These are phyloP conservation scores for Zaprionus taronus DNA, from an alignment of 1,140 invertebrate species.

Conservation along the genomic window DNA sequence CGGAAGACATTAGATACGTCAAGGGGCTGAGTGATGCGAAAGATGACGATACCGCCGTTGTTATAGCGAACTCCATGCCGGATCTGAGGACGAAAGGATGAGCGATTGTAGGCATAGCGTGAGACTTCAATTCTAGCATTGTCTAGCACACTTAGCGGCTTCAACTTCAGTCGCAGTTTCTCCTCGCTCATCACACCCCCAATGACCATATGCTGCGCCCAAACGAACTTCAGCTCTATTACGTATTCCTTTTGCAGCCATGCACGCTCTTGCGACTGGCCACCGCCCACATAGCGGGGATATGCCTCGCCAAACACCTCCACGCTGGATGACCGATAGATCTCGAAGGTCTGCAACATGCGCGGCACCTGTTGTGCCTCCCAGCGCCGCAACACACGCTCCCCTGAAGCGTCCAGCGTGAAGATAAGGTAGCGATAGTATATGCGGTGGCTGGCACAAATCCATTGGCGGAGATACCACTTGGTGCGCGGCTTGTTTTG, in stretches of 20 bases:
- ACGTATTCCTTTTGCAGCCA: constrained; percentile 91
- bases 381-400: constrained; percentile 90
- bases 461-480: constrained; percentile 68
- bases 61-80: constrained; percentile 51
- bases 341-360: constrained; percentile 83
- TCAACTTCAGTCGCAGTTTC: constrained; percentile 50
- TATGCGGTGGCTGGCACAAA: constrained; percentile 89
- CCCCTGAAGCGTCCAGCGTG: constrained; percentile 85
- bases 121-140: constrained; percentile 62
- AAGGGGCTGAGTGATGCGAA: constrained; percentile 59
- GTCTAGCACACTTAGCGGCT: constrained; percentile 49
- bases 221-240: constrained; percentile 92
- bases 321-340: constrained; percentile 80
- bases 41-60: constrained; percentile 57
- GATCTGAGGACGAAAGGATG: constrained; percentile 50
- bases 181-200: background rate
- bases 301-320: constrained; percentile 87
- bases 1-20: constrained; percentile 50
- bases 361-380: constrained; percentile 89
- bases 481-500: constrained; percentile 42
- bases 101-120: constrained; percentile 61
- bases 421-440: constrained; percentile 93
- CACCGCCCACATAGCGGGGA: constrained; percentile 86
- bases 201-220: constrained; percentile 59
- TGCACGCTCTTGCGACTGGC: constrained; percentile 86